phyloP scores from a whole-genome alignment of 2,797 vertebrate species.

The Hydrolagus colliei region DNA sequence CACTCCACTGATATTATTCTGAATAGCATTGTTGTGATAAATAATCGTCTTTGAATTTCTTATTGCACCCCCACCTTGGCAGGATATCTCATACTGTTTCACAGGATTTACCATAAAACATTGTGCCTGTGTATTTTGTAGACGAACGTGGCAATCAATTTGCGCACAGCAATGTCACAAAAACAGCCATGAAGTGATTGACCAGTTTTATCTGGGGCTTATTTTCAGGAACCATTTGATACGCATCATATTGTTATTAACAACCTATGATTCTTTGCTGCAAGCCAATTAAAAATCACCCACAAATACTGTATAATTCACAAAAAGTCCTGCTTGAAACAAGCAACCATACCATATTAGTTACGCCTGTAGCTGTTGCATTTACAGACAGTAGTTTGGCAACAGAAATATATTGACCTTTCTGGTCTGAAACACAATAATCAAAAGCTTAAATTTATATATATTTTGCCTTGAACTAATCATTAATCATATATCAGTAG shows the following conservation, averaged over 20 bases:
- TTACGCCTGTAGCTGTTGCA: not conserved
- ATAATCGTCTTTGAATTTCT: no score
- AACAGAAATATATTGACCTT: slow-evolving; percentile 17
- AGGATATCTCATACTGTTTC: no score
- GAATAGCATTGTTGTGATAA: not conserved
- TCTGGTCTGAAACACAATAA: not conserved
- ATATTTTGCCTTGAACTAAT: not conserved
- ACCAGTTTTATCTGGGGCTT: no score
- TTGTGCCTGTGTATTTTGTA: no score
- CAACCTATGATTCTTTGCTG: not conserved
- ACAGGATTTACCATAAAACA: no score
- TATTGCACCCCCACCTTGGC: no score
- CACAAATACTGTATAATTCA: not conserved
- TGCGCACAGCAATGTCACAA: no score
- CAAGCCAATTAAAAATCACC: not conserved
- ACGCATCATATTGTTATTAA: no score
- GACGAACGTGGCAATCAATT: no score
- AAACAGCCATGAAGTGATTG: no score
- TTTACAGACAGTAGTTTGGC: slow-evolving; percentile 9
- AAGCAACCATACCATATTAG: not conserved
- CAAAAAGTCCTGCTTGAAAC: no score
- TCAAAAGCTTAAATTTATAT: slow-evolving; percentile 20
- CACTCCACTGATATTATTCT: not conserved
- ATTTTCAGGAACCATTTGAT: not conserved
- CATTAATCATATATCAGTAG: slow-evolving; percentile 18